Evolutionary conservation across 2,797 vertebrate genomes (phyloP), one percentile per base, ranked within the genome.

Genomic region (Coreius guichenoti): DNA sequence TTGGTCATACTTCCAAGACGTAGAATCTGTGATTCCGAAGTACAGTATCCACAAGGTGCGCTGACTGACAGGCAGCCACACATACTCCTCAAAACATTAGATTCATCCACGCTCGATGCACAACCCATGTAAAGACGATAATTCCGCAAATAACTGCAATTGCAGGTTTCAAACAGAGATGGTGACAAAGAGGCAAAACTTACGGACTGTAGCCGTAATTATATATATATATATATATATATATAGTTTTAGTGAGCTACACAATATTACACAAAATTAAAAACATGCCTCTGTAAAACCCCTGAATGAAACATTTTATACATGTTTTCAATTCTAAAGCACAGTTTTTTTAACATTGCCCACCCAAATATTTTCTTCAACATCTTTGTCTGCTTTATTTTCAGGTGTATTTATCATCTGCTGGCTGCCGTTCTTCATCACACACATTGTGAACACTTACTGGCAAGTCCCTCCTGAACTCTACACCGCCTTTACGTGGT

Each of bases 371-470:
- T 68, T 43, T 49, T 51, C 26, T 39, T 78, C 45, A 21, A 80
- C 61, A 56, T 81, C 80, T 87, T n/a, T 56, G 86, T 73, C 86
- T 88, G n/a, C 51, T 36, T 86, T 81, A 61, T 87, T 51, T 87
- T 23, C 90, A 99, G 98, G 98, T 91, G 98, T 99, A 82, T 99
- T 99, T 94, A 99, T 99, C 94, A 97, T 99, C 92, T 99, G 98
- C 93, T 99, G 98, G 98, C 95, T 99, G 90, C 98, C 98, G 0
- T 99, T 99, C 94, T 99, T 99, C 95, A 98, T 99, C 92, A 99
- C 97, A 6, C 98, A 99, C 92, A 99, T 99, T 94, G 92, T 99
- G 90, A 99, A 99, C 93, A 99, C 97, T 91, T 97, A 99, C 94
- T 99, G 97, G 94, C 95, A 94, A 89, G 97, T 99, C 84, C 97